A percentile compares a stretch with the other conserved stretches of the same genome.
phyloP scores from a whole-genome alignment of 2,797 vertebrate species.

The Miichthys miiuy region DNA sequence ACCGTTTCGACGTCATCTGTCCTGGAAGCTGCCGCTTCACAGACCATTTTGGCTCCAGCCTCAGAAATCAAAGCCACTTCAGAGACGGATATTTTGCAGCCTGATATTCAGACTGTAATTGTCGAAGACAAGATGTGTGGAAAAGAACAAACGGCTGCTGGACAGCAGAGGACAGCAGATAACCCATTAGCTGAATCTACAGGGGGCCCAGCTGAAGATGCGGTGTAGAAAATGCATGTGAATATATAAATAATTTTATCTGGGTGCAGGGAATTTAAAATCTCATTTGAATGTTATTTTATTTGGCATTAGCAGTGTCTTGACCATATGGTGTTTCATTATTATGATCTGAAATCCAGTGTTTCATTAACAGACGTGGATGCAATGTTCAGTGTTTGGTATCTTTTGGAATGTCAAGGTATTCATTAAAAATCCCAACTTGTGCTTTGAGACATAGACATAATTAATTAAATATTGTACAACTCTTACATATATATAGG shows the following conservation, averaged over 20 bases:
- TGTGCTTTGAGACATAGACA: background rate
- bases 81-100: background rate
- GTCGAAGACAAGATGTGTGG: constrained; percentile 33
- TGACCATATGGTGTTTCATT: constrained; percentile 8
- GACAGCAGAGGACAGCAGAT: constrained; percentile 39
- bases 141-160: constrained; percentile 20
- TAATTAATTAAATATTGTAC: background rate
- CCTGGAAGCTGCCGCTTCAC: constrained; percentile 71
- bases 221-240: constrained; percentile 34
- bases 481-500: background rate
- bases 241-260: background rate
- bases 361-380: background rate
- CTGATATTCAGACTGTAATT: constrained; percentile 64
- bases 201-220: constrained; percentile 26
- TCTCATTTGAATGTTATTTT: constrained; percentile 1
- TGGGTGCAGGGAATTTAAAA: background rate
- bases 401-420: background rate
- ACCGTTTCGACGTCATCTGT: constrained; percentile 52
- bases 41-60: constrained; percentile 72
- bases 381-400: constrained; percentile 17
- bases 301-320: background rate
- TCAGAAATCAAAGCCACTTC: constrained; percentile 41
- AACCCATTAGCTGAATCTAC: constrained; percentile 36
- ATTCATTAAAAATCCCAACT: constrained; percentile 10
- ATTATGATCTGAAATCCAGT: background rate